These are phyloP conservation scores for Todiramphus chloris DNA, from an alignment of 2,113 vertebrate species.

Conservation along the genomic window DNA sequence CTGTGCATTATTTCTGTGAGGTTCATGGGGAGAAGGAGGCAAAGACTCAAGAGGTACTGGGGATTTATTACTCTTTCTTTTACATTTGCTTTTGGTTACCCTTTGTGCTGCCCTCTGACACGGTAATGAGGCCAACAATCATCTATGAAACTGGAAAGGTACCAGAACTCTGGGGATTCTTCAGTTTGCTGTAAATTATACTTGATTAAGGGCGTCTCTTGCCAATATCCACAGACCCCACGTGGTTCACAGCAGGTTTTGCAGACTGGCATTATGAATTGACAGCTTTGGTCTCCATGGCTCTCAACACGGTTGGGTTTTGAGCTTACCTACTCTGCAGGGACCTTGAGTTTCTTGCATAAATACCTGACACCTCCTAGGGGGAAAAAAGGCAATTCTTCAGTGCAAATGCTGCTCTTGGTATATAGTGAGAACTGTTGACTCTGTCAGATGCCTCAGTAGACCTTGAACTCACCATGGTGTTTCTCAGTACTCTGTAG, in stretches of 20 bases:
- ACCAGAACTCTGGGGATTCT: neutral
- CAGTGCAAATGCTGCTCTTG: neutral
- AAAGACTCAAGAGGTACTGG: neutral
- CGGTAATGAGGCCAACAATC: neutral
- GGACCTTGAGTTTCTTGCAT: neutral
- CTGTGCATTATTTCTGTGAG: fast-evolving
- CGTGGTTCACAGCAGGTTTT: neutral
- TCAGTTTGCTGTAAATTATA: neutral
- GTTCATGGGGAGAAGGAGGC: neutral
- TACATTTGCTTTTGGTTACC: neutral
- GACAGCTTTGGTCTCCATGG: neutral
- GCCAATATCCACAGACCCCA: neutral
- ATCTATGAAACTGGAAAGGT: neutral
- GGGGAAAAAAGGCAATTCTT: neutral
- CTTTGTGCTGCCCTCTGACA: neutral
- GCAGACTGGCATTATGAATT: neutral
- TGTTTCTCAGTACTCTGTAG: neutral
- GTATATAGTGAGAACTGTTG: neutral
- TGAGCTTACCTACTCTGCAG: neutral
- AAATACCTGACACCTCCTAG: no score
- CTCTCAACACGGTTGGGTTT: neutral
- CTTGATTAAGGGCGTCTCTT: neutral
- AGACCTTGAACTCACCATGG: neutral
- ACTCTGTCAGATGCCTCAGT: neutral
- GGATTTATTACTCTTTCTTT: neutral